Evolutionary conservation across 2,113 vertebrate genomes (phyloP), one percentile per base, ranked within the genome.

Genomic region (Nycticebus coucang): DNA sequence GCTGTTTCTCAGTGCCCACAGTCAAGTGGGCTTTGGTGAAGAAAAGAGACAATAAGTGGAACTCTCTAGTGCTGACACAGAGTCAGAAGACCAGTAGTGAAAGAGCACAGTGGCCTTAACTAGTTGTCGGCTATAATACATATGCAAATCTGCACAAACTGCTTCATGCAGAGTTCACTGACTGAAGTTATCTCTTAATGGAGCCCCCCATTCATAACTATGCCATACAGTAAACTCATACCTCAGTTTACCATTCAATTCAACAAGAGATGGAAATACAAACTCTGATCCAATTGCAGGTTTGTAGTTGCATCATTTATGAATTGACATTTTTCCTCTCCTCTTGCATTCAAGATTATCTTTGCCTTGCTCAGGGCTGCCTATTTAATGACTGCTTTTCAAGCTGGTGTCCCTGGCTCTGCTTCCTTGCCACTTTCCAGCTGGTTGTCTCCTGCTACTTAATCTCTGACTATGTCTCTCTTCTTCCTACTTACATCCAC

Each of bases 21-120:
- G 7, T 26, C 78, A 1, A 85, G 45, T 68, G 18, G 26, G 4
- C 21, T 91, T 96, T 72, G 37, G 33, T 45, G 45, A 87, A 62
- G 41, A 64, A 91, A 94, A 88, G 35, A 69, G 79, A 86, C 26
- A 82, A 0, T 82, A 78, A 88, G 37, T 82, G 78, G 81, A 89
- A 92, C 19, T 87, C 91, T 80, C 94, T 55, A 91, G 35, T 79
- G 5, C 22, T 92, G 45, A 66, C 18, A 78, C 75, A 33, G 19
- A 84, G 89, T 60, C 37, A 30, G 78, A 87, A 91, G 50, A 28
- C 53, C 66, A 37, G 41, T 26, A 13, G 1, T 79, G 74, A 75
- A 59, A 45, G 68, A 81, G 11, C 35, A 79, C n/a, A 69, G 69
- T 74, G 35, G 60, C 59, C 57, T 88, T 11, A 1, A 30, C 26